These are phyloP conservation scores for Xestobium rufovillosum DNA, from an alignment of 2,888 invertebrate species.

Conservation along the genomic window DNA sequence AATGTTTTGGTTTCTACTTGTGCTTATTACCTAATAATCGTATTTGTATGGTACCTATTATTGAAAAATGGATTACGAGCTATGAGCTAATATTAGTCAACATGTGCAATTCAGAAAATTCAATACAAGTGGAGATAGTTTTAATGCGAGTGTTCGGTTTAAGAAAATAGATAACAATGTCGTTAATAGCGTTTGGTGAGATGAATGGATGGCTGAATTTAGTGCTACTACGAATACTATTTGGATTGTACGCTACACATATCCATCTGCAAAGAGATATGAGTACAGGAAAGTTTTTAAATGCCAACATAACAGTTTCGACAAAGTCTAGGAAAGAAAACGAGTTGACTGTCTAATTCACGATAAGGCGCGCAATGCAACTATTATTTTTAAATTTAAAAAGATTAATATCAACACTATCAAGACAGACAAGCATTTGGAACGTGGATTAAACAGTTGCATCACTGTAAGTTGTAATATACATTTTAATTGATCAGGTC, in stretches of 20 bases:
- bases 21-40: too few species aligned
- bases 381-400: background rate
- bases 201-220: background rate
- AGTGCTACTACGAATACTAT: background rate
- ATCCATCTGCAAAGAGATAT: background rate
- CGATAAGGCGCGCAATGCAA: background rate
- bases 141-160: background rate
- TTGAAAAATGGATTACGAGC: too few species aligned
- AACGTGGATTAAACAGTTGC: too few species aligned
- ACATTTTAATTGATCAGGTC: too few species aligned
- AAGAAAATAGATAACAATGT: constrained; percentile 1
- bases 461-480: too few species aligned
- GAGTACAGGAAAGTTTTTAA: background rate
- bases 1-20: too few species aligned
- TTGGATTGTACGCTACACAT: constrained; percentile 3
- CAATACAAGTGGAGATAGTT: background rate
- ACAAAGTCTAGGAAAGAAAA: background rate
- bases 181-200: background rate
- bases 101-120: constrained; percentile 2
- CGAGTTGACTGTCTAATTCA: background rate
- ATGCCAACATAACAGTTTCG: constrained; percentile 2
- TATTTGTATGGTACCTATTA: too few species aligned
- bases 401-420: background rate
- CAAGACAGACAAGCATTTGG: too few species aligned
- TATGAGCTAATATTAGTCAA: background rate